Evolutionary conservation across 2,888 invertebrate species (phyloP).

Genomic region (Drosophila picticornis): DNA sequence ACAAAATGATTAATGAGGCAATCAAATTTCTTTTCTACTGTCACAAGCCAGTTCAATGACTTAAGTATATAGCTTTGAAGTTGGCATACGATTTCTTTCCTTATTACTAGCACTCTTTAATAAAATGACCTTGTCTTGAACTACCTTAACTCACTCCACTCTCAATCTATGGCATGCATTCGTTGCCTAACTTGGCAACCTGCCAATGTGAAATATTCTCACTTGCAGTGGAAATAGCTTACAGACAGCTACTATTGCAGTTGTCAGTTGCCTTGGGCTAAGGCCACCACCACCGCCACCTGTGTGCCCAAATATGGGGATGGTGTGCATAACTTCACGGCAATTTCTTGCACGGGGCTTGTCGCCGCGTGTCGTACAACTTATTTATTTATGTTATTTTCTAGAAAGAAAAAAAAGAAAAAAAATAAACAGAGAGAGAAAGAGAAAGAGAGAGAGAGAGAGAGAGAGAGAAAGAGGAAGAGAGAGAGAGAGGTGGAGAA

Average conservation of each 20-base stretch:
- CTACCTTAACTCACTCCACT: conserved; percentile 14
- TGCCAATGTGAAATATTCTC: conserved; percentile 42
- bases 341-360: conserved; percentile 66
- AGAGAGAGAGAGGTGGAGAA: conserved; percentile 6
- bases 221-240: conserved; percentile 17
- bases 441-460: neutral
- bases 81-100: neutral
- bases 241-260: conserved; percentile 13
- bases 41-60: conserved; percentile 1
- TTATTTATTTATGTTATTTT: conserved; percentile 69
- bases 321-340: conserved; percentile 73
- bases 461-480: neutral
- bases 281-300: conserved; percentile 64
- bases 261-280: conserved; percentile 66
- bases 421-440: conserved; percentile 10
- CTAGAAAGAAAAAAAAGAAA: conserved; percentile 52
- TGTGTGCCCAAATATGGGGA: conserved; percentile 71
- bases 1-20: neutral
- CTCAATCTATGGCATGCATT: conserved; percentile 25
- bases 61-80: neutral
- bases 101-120: neutral
- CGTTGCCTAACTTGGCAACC: conserved; percentile 27
- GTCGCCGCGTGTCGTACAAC: conserved; percentile 73
- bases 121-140: conserved; percentile 41
- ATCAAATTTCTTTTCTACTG: neutral